phyloP scores from a whole-genome alignment of 2,113 vertebrate species.

The Podilymbus podiceps region DNA sequence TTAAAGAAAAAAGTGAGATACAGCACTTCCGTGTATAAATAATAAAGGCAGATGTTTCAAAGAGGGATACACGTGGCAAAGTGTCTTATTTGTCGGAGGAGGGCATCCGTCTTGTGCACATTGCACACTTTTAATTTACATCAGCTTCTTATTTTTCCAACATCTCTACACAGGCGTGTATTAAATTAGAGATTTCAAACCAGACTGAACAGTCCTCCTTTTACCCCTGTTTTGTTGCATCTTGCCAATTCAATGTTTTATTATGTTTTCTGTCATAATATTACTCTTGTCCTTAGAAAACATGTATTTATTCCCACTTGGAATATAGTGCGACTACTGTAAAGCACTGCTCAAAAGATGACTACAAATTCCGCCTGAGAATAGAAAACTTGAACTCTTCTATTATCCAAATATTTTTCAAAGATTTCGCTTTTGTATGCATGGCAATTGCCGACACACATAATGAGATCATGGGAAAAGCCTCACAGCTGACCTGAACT shows the following conservation, averaged over 20 bases:
- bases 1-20: not conserved
- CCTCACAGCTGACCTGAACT: slow-evolving; percentile 42
- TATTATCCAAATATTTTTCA: slow-evolving; percentile 71
- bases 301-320: slow-evolving; percentile 70
- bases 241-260: slow-evolving; percentile 69
- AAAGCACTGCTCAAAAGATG: slow-evolving; percentile 69
- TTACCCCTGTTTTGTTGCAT: slow-evolving; percentile 63
- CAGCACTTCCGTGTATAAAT: not conserved
- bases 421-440: slow-evolving; percentile 29
- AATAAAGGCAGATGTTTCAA: not conserved
- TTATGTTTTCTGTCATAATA: slow-evolving; percentile 76
- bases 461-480: slow-evolving; percentile 69
- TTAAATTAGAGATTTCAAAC: slow-evolving; percentile 69
- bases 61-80: not conserved
- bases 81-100: not conserved
- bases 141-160: slow-evolving; percentile 36
- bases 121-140: slow-evolving; percentile 17
- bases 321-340: slow-evolving; percentile 59
- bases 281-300: slow-evolving; percentile 73
- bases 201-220: slow-evolving; percentile 65
- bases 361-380: slow-evolving; percentile 53
- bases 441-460: slow-evolving; percentile 41
- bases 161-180: not conserved
- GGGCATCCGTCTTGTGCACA: not conserved
- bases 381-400: slow-evolving; percentile 67